These are phyloP conservation scores for Ranitomeya imitator DNA, from an alignment of 2,113 vertebrate genomes.

Conservation along the genomic window DNA sequence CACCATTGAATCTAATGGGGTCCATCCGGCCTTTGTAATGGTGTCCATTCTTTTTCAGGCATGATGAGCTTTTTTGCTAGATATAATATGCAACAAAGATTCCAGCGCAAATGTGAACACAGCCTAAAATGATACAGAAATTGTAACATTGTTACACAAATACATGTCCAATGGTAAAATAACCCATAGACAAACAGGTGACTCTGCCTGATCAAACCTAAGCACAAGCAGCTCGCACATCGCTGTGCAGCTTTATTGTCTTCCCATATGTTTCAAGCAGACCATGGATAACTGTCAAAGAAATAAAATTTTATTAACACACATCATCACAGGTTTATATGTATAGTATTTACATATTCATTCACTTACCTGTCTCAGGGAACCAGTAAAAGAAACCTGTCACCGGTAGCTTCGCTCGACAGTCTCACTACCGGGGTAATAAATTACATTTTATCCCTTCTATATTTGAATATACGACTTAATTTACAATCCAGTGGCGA, in stretches of 20 bases:
- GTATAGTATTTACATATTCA: constrained; percentile 5
- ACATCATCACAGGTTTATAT: constrained; percentile 9
- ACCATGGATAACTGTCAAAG: constrained; percentile 12
- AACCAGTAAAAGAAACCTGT: constrained; percentile 13
- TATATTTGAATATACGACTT: neutral
- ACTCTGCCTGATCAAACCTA: neutral
- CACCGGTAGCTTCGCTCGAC: neutral
- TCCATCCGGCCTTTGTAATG: too few species aligned
- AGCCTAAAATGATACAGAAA: neutral
- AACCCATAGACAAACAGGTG: neutral
- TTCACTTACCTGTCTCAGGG: constrained; percentile 20
- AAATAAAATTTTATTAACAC: constrained; percentile 36
- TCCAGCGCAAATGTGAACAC: too few species aligned
- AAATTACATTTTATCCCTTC: constrained; percentile 24
- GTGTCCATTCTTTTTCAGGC: too few species aligned
- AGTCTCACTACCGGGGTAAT: neutral
- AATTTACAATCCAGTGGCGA: neutral
- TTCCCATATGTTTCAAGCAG: neutral
- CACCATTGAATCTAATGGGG: too few species aligned
- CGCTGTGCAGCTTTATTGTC: neutral
- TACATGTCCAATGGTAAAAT: neutral
- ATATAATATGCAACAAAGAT: too few species aligned
- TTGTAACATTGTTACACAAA: neutral
- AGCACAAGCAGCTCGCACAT: neutral
- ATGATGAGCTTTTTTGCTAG: too few species aligned